Conservation (phyloP, 2,888 invertebrate genomes). For the Glyphotaelius pellucidus region DNA sequence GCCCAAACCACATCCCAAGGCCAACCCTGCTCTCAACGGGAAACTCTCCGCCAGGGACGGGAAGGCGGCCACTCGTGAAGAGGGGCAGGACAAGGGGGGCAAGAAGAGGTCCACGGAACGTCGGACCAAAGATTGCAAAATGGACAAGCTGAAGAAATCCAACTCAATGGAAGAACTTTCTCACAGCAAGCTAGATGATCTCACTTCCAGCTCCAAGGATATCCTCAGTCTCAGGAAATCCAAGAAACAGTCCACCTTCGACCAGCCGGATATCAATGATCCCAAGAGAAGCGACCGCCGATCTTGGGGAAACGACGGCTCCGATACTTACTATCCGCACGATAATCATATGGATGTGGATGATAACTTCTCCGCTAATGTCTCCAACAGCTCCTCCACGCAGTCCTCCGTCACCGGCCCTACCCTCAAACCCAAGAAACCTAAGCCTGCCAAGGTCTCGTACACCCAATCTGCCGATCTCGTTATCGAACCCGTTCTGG, state of each 20-base stretch:
- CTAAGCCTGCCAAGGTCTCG: conserved; percentile 67
- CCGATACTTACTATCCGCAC: conserved; percentile 74
- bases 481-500: conserved; percentile 78
- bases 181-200: conserved; percentile 85
- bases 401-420: conserved; percentile 49
- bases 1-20: conserved; percentile 66
- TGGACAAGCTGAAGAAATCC: conserved; percentile 79
- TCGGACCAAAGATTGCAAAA: conserved; percentile 69
- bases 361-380: conserved; percentile 62
- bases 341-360: conserved; percentile 68
- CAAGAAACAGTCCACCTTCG: conserved; percentile 68
- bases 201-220: conserved; percentile 75
- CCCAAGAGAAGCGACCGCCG: conserved; percentile 75
- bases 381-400: conserved; percentile 55
- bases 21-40: conserved; percentile 49
- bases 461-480: conserved; percentile 72
- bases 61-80: conserved; percentile 66
- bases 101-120: conserved; percentile 77
- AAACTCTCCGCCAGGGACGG: conserved; percentile 59
- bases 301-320: conserved; percentile 83
- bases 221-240: conserved; percentile 68
- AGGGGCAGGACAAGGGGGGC: conserved; percentile 72
- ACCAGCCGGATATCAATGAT: conserved; percentile 68
- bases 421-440: conserved; percentile 63
- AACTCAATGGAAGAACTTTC: conserved; percentile 90